Conservation (phyloP, 1,140 invertebrate genomes). For the Pogonomyrmex californicus region DNA sequence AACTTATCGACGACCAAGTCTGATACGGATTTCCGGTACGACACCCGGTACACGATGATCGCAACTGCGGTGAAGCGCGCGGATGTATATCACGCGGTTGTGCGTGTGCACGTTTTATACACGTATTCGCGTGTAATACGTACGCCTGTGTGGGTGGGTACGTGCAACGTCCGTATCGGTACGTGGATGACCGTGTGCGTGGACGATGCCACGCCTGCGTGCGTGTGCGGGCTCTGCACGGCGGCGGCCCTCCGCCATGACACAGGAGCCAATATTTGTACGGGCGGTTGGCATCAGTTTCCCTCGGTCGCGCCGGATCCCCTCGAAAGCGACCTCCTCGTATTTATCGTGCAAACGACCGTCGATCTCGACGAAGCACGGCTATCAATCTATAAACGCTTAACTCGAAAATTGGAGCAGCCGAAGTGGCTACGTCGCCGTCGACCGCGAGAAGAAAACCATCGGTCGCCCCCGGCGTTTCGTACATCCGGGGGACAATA, state of each 20-base stretch:
- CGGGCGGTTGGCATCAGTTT: conserved; percentile 70
- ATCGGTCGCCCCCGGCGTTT: not conserved
- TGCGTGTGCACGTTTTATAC: too few relatives aligned
- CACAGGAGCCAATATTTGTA: conserved; percentile 72
- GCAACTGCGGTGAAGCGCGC: not conserved
- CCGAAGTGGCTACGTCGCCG: not conserved
- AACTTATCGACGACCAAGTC: conserved; percentile 59
- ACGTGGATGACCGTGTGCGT: not conserved
- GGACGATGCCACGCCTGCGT: not conserved
- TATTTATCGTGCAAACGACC: conserved; percentile 75
- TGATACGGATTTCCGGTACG: conserved; percentile 67
- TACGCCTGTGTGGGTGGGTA: not conserved
- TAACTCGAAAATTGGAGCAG: conserved; percentile 63
- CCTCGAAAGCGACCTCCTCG: conserved; percentile 61
- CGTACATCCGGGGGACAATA: not conserved
- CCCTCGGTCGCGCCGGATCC: conserved; percentile 52
- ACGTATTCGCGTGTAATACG: too few relatives aligned
- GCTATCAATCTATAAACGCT: conserved; percentile 59
- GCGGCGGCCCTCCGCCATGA: conserved; percentile 43
- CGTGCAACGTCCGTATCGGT: not conserved
- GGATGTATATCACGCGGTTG: not conserved
- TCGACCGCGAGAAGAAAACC: conserved; percentile 25
- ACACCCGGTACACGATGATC: conserved; percentile 60
- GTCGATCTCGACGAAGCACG: conserved; percentile 58
- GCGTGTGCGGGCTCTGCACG: conserved; percentile 4